Evolutionary conservation across 2,113 vertebrate genomes (phyloP), one percentile per base, ranked within the genome.

Genomic region (Reinhardtius hippoglossoides): DNA sequence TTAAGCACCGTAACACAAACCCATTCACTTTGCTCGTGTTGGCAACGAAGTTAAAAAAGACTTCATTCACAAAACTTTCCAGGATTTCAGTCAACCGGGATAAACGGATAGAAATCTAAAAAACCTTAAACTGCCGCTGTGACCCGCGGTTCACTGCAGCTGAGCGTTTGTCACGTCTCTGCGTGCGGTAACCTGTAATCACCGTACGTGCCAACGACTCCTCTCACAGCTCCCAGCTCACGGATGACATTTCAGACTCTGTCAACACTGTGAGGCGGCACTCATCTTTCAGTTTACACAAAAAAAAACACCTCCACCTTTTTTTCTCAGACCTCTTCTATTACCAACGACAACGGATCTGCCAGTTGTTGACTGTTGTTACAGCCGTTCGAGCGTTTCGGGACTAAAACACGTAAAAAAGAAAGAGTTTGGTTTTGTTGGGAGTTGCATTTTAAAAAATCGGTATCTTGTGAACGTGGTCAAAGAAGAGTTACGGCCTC

Each of bases 221-320:
- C 20, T 16, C 54, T 80, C 57, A 55, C 6, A 0, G 61, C 75
- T 24, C n/a, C 15, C 61, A 62, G 4, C 50, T 55, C 55, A 56
- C 10, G 14, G 20, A 69, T 66, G 61, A 74, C 56, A 63, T 78
- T 67, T 71, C 57, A 71, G 59, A 71, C 62, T 72, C 48, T 55
- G 31, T 78, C 35, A 65, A 69, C 73, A 69, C 55, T 35, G 24
- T 35, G 24, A 71, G 52, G 18, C 52, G 50, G 31, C 27, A 23
- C 18, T 79, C 63, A 64, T 72, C 26, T 55, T 64, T 76, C 60
- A 69, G 12, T 54, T 52, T 40, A 46, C 16, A 44, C 20, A 21
- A 10, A 74, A 21, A 10, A 74, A 67, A 69, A 64, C 27, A 54
- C 24, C 23, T 42, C 31, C 46, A 46, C 50, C 24, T 6, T 31